These are phyloP conservation scores for Scartelaos histophorus DNA, from an alignment of 2,113 vertebrate genomes.

Conservation along the genomic window DNA sequence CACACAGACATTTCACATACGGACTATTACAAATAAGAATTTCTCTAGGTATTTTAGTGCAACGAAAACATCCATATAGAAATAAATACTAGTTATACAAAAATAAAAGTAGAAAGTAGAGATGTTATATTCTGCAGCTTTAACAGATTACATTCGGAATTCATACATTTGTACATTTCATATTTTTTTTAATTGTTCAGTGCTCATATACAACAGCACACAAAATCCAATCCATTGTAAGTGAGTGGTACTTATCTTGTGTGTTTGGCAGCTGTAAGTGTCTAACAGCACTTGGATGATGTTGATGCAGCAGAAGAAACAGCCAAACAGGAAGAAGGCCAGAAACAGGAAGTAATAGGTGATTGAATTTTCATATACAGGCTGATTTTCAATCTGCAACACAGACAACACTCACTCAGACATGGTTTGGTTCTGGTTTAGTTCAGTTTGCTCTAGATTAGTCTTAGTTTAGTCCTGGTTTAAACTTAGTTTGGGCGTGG, in stretches of 20 bases:
- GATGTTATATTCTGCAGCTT: too few species aligned
- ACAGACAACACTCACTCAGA: background rate
- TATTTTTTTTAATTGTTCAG: too few species aligned
- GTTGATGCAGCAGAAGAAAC: constrained; percentile 96
- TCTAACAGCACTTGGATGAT: constrained; percentile 98
- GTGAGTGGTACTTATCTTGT: constrained; percentile 88
- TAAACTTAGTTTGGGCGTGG: background rate
- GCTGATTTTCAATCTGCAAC: constrained; percentile 79
- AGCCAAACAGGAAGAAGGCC: constrained; percentile 94
- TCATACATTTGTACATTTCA: too few species aligned
- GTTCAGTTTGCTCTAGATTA: background rate
- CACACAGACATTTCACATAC: too few species aligned
- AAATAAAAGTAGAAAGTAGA: too few species aligned
- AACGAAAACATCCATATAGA: too few species aligned
- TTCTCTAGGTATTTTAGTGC: too few species aligned
- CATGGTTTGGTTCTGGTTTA: background rate
- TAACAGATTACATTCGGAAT: too few species aligned
- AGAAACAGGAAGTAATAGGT: constrained; percentile 97
- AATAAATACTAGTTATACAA: too few species aligned
- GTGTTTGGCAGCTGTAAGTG: constrained; percentile 98
- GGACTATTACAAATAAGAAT: too few species aligned
- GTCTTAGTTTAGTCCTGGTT: background rate
- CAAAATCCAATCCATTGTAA: background rate
- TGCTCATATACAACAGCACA: background rate
- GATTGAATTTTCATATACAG: constrained; percentile 84